Evolutionary conservation across 2,113 vertebrate species (phyloP), one percentile per base, ranked within the genome.

Genomic region (Peromyscus polionotus): DNA sequence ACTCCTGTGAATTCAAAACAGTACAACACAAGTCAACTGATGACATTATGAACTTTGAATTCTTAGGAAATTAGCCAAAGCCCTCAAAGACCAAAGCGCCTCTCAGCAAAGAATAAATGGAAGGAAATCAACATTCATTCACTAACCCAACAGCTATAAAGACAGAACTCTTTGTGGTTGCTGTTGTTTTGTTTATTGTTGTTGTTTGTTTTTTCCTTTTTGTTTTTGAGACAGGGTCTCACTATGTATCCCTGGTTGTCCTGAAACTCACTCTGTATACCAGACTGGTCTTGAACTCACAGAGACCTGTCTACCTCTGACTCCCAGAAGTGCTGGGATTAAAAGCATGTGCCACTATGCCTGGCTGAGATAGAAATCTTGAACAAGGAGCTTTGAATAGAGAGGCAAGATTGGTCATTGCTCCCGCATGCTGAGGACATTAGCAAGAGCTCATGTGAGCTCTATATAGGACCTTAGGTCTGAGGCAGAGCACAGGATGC

Each of bases 1-100:
- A 94, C 61, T 77, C 57, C 63, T 91, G 5, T 84, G 26, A 90
- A 96, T 88, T 95, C 45, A 84, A 84, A 90, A 90, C 5, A 73
- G 61, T 54, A 33, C n/a, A 88, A 90, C 54, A 84, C 80, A 96
- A 92, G 7, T 68, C 26, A 90, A 51, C 68, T 57, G 26, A 92
- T 91, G 61, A 83, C 54, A 77, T 83, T 70, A 88, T 26, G 70
- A 89, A 42, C 3, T 51, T 65, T 86, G 20, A 96, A 59, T 4
- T 81, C 51, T 77, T 51, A 79, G 51, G 39, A 95, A 88, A 75
- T 80, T 77, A 95, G 81, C 36, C 75, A 70, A 86, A 94, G n/a
- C 28, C 54, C 73, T 88, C 57, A 42, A 33, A 91, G 14, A 77
- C 5, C 80, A n/a, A 17, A 10, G 13, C 11, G 26, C 22, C 89